Evolutionary conservation across 1,140 invertebrate genomes (phyloP).

Genomic region (Rhagoletis pomonella): DNA sequence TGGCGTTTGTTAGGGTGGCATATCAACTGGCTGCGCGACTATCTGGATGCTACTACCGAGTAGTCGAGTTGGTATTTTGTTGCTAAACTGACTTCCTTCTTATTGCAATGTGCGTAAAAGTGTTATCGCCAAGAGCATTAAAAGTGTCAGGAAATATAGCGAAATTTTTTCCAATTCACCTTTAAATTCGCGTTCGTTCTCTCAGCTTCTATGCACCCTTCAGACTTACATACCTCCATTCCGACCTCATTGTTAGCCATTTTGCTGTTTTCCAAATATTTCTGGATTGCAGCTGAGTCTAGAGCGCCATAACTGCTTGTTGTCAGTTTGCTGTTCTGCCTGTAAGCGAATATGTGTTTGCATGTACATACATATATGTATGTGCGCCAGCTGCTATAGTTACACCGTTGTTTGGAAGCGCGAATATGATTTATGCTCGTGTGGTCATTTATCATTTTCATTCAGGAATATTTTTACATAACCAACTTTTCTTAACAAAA

Average conservation of each 20-base stretch:
- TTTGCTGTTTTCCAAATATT: conserved; percentile 7
- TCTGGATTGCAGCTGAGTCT: neutral
- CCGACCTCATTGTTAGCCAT: neutral
- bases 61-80: neutral
- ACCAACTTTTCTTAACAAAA: too few relatives aligned
- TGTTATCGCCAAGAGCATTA: conserved; percentile 48
- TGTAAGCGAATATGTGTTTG: neutral
- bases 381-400: neutral
- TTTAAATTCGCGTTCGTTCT: neutral
- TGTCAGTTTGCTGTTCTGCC: neutral
- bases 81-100: neutral
- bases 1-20: too few relatives aligned
- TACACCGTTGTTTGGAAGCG: neutral
- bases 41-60: too few relatives aligned
- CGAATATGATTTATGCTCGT: conserved; percentile 55
- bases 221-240: neutral
- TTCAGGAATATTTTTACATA: conserved; percentile 19
- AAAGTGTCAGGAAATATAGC: conserved; percentile 3
- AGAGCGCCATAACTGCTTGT: neutral
- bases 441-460: conserved; percentile 55
- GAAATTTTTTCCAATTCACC: neutral
- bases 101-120: conserved; percentile 31
- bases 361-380: neutral
- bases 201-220: neutral
- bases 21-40: too few relatives aligned